These are phyloP conservation scores for Tetraneura akinire DNA, from an alignment of 1,140 invertebrate species.

Conservation along the genomic window DNA sequence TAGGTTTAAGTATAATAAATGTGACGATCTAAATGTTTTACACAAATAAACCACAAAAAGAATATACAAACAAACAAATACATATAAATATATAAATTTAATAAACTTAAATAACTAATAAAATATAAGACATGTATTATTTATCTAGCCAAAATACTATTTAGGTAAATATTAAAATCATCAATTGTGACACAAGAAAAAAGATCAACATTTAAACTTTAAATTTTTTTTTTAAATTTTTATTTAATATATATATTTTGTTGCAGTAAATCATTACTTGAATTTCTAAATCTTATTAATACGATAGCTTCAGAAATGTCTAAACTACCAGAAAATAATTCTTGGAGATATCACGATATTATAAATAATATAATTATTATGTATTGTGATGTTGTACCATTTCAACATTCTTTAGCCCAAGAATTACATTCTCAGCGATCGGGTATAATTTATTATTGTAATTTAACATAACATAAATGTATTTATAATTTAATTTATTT, in stretches of 20 bases:
- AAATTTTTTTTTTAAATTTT: no score
- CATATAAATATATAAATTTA: no score
- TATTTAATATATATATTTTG: not conserved
- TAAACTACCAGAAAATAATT: constrained; percentile 57
- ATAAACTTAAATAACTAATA: no score
- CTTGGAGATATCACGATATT: constrained; percentile 71
- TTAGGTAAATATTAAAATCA: no score
- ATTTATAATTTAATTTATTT: constrained; percentile 5
- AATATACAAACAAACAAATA: no score
- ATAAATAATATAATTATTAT: constrained; percentile 75
- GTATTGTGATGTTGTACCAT: constrained; percentile 75
- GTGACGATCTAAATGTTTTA: no score
- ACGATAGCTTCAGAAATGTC: constrained; percentile 35
- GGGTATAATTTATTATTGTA: constrained; percentile 61
- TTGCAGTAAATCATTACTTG: constrained; percentile 49
- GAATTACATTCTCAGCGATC: constrained; percentile 82
- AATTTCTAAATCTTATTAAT: constrained; percentile 48
- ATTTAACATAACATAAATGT: not conserved
- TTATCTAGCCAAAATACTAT: no score
- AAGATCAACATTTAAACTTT: no score
- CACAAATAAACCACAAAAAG: no score
- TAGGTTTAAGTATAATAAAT: no score
- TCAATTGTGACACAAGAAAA: no score
- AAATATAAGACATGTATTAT: no score
- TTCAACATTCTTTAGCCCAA: constrained; percentile 76